These are phyloP conservation scores for Cochlearius cochlearius DNA, from an alignment of 2,113 vertebrate species.

Conservation along the genomic window DNA sequence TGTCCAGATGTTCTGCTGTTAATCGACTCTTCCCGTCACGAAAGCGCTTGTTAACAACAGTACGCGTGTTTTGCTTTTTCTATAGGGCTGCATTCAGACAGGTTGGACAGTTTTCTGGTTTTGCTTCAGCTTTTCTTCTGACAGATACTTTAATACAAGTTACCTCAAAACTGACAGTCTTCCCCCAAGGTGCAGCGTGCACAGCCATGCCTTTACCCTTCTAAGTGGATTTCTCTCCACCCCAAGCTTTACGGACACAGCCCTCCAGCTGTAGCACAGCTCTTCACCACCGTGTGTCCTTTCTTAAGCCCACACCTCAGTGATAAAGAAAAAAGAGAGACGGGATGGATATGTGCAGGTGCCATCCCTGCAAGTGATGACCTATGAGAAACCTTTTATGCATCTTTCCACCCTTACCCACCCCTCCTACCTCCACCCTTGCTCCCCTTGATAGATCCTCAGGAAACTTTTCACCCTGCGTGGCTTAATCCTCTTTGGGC, in stretches of 20 bases:
- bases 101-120: conserved; percentile 11
- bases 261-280: background rate
- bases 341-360: background rate
- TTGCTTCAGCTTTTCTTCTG: conserved; percentile 39
- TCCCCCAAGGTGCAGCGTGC: background rate
- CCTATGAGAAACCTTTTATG: background rate
- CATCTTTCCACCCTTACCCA: background rate
- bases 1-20: background rate
- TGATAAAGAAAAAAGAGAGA: background rate
- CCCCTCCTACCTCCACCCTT: background rate
- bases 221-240: background rate
- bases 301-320: background rate
- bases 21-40: background rate
- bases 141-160: background rate
- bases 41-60: background rate
- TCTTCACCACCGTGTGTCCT: background rate
- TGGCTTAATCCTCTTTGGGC: background rate
- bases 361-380: background rate
- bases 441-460: background rate
- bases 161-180: conserved; percentile 2
- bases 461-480: background rate
- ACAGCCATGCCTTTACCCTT: background rate
- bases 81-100: background rate
- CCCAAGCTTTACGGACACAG: background rate
- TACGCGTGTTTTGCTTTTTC: background rate